Evolutionary conservation across 1,140 invertebrate genomes (phyloP), one percentile per base, ranked within the genome.

Genomic region (Drosophila ficusphila): DNA sequence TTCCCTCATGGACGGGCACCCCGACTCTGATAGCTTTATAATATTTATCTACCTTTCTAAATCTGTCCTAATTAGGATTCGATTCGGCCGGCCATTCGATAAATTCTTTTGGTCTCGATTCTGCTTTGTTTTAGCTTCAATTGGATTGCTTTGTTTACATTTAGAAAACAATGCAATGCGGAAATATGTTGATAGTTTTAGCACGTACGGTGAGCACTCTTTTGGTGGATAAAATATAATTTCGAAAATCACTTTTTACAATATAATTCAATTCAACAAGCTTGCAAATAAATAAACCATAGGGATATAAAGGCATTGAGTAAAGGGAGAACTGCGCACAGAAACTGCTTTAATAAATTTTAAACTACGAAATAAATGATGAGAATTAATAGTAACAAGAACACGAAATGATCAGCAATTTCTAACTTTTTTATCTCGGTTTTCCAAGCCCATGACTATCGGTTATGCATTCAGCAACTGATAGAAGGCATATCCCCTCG

Each of bases 1-100:
- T 67, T 70, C 18, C 47, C 68, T 19, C 44, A 52, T 57, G 41
- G 19, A 31, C n/a, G 49, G 44, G 38, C 38, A 27, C 25, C 36
- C 33, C 23, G 12, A 3, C 39, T n/a, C 41, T 46, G 54, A 72
- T 36, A 52, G 56, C 29, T 49, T 25, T 53, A 61, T 72, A 72
- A 72, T 53, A 72, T 72, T 72, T 72, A 72, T 72, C 57, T 72
- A 61, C 69, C 69, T 72, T 72, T 72, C 69, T 62, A 72, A 72
- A 72, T 72, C 56, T 72, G 69, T 52, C 69, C 69, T 72, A 72
- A 72, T 72, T 72, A 72, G 69, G 69, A 73, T 53, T 62, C 39
- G 18, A 67, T 46, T 42, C 62, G 16, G 25, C 14, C 14, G 34
- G 34, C 11, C 33, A 67, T 16, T 67, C 60, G 44, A 52, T 65